Conservation (phyloP, 2,888 invertebrate genomes). For the Peribatodes rhomboidaria region DNA sequence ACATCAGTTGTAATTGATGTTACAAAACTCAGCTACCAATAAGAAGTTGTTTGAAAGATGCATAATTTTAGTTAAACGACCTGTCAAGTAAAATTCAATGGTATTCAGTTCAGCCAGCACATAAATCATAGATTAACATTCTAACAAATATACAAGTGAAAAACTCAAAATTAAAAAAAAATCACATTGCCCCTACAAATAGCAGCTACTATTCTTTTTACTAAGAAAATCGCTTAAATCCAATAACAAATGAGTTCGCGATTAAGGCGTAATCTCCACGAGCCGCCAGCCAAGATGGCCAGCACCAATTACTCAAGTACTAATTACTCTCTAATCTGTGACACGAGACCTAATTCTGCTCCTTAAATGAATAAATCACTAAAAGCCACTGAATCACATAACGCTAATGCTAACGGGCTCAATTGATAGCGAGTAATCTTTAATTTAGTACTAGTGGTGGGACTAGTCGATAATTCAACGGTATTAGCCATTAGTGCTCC, state of each 20-base stretch:
- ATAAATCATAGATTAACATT: no score
- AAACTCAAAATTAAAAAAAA: no score
- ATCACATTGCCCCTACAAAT: no score
- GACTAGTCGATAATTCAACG: slow-evolving; percentile 21
- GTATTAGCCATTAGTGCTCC: slow-evolving; percentile 21
- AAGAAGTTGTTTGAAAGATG: no score
- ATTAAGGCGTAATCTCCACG: background rate
- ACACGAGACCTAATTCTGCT: slow-evolving; percentile 5
- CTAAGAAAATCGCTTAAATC: background rate
- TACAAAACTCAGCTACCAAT: no score
- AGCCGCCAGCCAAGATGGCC: background rate
- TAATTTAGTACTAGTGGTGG: slow-evolving; percentile 26
- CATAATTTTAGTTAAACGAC: no score
- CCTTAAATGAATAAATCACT: slow-evolving; percentile 13
- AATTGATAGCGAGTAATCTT: slow-evolving; percentile 34
- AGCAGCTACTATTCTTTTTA: background rate
- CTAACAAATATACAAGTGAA: no score
- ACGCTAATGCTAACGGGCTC: slow-evolving; percentile 14
- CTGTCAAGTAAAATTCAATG: no score
- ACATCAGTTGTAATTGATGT: no score
- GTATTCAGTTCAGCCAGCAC: no score
- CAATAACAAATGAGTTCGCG: background rate
- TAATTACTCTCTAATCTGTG: slow-evolving; percentile 6
- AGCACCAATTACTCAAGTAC: background rate
- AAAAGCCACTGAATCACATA: slow-evolving; percentile 16